Evolutionary conservation across 2,113 vertebrate genomes (phyloP), one percentile per base, ranked within the genome.

Genomic region (Aptenodytes patagonicus): DNA sequence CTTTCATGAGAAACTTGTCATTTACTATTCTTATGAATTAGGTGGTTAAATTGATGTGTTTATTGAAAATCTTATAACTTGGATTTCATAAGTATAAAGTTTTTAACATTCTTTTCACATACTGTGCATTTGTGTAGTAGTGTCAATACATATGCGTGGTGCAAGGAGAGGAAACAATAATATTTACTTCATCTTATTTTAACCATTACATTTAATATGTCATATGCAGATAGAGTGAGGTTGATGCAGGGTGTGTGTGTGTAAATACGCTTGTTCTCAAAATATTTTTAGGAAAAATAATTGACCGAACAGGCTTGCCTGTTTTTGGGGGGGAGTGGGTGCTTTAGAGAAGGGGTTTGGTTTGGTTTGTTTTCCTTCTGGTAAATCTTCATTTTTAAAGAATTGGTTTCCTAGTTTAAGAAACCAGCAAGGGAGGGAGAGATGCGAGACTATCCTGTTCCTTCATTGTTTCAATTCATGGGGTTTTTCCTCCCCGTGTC

Each of bases 401-500:
- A 94, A 82, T 31, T 52, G 61, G 52, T 55, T 95, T 78, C 38
- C 46, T 78, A 52, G 55, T 82, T 87, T 72, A 87, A 77, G 58
- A 66, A 91, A 68, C 19, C 46, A 40, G 68, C 55, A 78, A 96
- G 69, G 42, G 66, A 88, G 46, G 46, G 75, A 66, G 76, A 88
- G 34, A 51, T 51, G 34, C 1, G 14, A 71, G 58, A n/a, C 57
- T 64, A 15, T 68, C 66, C 64, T 72, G 9, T 68, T 77, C 71
- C 57, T 93, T 89, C 64, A 71, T 95, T 95, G 88, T 96, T 91
- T 73, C 66, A 21, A 21, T 91, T 93, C 78, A 38, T 24, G 11
- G 5, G 15, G 5, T 10, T 76, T 86, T 83, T 66, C 9, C 21
- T 90, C 7, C 78, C 81, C 2, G 0, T 9, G 38, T 58, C 77